Conservation (phyloP, 1,140 invertebrate genomes). For the Trichogramma pretiosum region DNA sequence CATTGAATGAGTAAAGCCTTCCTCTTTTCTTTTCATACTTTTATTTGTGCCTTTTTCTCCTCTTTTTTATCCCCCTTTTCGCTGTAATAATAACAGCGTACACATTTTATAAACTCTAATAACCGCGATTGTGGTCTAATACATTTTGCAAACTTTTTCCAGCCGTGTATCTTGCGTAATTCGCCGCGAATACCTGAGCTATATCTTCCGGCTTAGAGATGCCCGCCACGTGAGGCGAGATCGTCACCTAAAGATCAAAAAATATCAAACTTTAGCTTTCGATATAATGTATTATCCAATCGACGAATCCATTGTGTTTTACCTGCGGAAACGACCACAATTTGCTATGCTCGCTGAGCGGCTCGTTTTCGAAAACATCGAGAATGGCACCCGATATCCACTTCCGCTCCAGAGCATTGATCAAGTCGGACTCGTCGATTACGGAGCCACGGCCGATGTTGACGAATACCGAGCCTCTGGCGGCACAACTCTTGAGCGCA, state of each 20-base stretch:
- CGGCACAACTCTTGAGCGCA: conserved; percentile 39
- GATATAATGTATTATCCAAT: background rate
- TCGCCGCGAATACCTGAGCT: conserved; percentile 37
- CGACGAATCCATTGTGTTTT: conserved; percentile 7
- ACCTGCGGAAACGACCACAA: conserved; percentile 48
- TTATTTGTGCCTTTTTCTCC: too few relatives aligned
- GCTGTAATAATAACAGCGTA: too few relatives aligned
- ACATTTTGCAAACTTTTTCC: conserved; percentile 24
- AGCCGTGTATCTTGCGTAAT: conserved; percentile 33
- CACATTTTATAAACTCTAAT: too few relatives aligned
- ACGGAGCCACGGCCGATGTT: conserved; percentile 53
- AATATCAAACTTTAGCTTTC: conserved; percentile 13
- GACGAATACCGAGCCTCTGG: conserved; percentile 44
- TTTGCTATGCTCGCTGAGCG: conserved; percentile 42
- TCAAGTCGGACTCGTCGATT: conserved; percentile 46
- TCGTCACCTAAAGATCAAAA: conserved; percentile 46
- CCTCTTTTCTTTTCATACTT: too few relatives aligned
- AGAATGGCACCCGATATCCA: conserved; percentile 52
- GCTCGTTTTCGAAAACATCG: conserved; percentile 53
- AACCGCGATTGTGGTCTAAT: conserved; percentile 26
- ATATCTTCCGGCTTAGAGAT: conserved; percentile 38
- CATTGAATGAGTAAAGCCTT: too few relatives aligned
- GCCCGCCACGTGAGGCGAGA: conserved; percentile 51
- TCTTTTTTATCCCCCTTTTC: too few relatives aligned
- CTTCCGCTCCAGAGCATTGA: conserved; percentile 47